These are phyloP conservation scores for Campylorhamphus procurvoides DNA, from an alignment of 2,113 vertebrate species.

Conservation along the genomic window DNA sequence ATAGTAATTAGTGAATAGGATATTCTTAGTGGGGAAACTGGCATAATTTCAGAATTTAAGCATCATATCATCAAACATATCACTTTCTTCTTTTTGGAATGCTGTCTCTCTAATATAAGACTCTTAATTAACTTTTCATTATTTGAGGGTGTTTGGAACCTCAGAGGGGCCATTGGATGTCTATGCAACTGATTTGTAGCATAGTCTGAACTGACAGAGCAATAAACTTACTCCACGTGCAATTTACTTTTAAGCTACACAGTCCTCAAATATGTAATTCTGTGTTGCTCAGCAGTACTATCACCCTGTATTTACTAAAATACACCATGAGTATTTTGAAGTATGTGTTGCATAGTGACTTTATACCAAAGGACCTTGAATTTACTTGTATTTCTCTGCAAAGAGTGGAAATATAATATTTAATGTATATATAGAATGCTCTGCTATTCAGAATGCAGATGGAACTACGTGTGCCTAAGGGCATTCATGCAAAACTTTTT, in stretches of 20 bases:
- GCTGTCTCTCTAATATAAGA: background rate
- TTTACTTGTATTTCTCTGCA: background rate
- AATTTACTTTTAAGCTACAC: background rate
- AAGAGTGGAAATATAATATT: background rate
- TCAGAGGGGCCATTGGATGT: background rate
- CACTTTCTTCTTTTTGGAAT: background rate
- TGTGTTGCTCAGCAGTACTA: background rate
- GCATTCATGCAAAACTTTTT: accelerated
- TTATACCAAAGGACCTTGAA: background rate
- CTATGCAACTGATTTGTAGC: background rate
- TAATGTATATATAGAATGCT: background rate
- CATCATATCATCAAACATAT: background rate
- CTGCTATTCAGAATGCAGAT: background rate
- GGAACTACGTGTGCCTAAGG: background rate
- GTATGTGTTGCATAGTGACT: background rate
- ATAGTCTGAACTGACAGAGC: background rate
- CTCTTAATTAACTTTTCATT: background rate
- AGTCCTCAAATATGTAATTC: background rate
- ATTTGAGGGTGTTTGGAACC: background rate
- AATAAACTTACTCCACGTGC: background rate
- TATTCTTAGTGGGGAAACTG: background rate
- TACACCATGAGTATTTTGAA: background rate
- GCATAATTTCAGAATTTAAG: background rate
- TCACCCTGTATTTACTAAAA: background rate
- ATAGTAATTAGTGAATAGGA: background rate